phyloP scores from a whole-genome alignment of 2,113 vertebrate species.

The Brachyhypopomus gauderio region DNA sequence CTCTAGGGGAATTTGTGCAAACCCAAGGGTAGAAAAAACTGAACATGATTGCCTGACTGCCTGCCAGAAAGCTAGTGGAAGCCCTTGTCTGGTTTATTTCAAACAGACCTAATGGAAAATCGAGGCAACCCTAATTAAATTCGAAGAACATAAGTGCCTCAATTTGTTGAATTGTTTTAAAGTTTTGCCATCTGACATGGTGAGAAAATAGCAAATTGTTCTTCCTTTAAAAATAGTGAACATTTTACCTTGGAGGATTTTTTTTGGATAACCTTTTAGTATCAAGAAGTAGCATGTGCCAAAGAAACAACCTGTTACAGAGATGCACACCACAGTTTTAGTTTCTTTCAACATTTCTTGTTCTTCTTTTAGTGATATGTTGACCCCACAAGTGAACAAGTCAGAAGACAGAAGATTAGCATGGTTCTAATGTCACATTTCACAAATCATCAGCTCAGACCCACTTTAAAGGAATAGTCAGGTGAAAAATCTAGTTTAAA shows the following conservation, averaged over 20 bases:
- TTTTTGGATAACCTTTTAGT: not conserved
- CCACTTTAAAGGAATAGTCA: no score
- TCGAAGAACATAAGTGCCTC: slow-evolving; percentile 57
- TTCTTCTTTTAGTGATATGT: not conserved
- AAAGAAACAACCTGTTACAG: not conserved
- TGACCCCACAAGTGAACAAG: not conserved
- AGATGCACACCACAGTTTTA: not conserved
- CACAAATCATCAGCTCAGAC: slow-evolving; percentile 4
- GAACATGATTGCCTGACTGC: slow-evolving; percentile 6
- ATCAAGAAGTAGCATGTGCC: slow-evolving; percentile 8
- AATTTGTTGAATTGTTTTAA: slow-evolving; percentile 52
- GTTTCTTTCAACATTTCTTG: not conserved
- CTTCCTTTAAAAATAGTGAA: slow-evolving; percentile 16
- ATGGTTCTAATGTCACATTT: not conserved
- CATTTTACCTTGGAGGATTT: not conserved
- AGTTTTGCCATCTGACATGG: slow-evolving; percentile 30
- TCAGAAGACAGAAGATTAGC: not conserved
- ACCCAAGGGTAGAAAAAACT: slow-evolving; percentile 38
- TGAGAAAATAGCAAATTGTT: slow-evolving; percentile 22
- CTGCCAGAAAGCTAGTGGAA: slow-evolving; percentile 49
- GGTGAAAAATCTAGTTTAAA: no score
- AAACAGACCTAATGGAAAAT: slow-evolving; percentile 38
- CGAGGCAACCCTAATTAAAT: slow-evolving; percentile 34
- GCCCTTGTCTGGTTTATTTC: slow-evolving; percentile 49
- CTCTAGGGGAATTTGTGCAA: slow-evolving; percentile 14